Base-by-base conservation (phyloP, 1,140 invertebrate genomes). In the Cotesia typhae region DNA sequence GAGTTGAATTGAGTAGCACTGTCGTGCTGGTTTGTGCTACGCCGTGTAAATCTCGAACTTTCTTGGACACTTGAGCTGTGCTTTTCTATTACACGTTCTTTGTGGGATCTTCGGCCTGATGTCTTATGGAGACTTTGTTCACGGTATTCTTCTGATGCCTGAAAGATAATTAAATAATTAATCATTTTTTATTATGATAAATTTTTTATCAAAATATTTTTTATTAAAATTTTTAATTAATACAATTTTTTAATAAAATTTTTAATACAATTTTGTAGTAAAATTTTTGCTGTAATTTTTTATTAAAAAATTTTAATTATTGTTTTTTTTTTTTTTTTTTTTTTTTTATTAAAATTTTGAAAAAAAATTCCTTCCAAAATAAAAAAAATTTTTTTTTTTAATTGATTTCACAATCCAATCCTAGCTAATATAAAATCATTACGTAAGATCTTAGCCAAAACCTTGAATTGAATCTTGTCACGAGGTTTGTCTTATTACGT, bases 1-100 rank as follows among this genome's bases (percentile, higher is more conserved):
- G 89, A 85, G 79, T 91, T 87, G 81, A 91, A 94, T 69, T 87
- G 80, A 65, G 83, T 82, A 75, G 63, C 64, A 64, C 69, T 71
- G 35, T 72, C 67, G 59, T 80, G 64, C 64, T 82, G 80, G 10
- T 76, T 75, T 71, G 78, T 80, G 51, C 80, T 85, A 9, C 81
- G 79, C 41, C 83, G 83, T 74, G 81, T 47, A 47, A 47, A 82
- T 4, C 80, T 83, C 7, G 80, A 81, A 66, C 78, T 84, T 55
- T 85, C 81, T 53, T 83, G 80, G 9, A 84, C 12, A 38, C 81
- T 86, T 12, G 85, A 71, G 28, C 74, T 84, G 73, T 75, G 82
- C 71, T 86, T 84, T 64, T 84, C 75, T 5, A 84, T 78, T 1
- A 84, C 76, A 71, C 77, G 81, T 64, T 85, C 82, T 55, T 87